phyloP scores from a whole-genome alignment of 2,113 vertebrate species.

The Phrynosoma blainvillii region DNA sequence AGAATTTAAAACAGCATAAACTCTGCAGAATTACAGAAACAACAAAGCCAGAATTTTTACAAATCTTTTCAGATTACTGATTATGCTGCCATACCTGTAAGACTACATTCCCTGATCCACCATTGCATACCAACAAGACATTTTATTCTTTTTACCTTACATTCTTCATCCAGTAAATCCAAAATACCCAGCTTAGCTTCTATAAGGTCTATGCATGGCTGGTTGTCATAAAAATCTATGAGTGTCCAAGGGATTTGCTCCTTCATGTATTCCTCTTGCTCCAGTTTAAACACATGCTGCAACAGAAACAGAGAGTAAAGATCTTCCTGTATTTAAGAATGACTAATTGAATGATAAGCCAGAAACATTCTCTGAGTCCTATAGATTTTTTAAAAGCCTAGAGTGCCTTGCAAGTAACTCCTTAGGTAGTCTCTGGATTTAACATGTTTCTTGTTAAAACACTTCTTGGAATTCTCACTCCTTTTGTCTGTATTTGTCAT shows the following conservation, averaged over 20 bases:
- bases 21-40: neutral
- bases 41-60: neutral
- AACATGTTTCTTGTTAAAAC: neutral
- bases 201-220: slow-evolving; percentile 95
- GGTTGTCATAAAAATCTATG: slow-evolving; percentile 95
- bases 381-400: neutral
- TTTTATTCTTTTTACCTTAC: slow-evolving; percentile 80
- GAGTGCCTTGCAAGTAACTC: neutral
- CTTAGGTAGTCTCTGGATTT: neutral
- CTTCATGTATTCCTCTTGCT: slow-evolving; percentile 97
- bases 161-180: slow-evolving; percentile 96
- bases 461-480: neutral
- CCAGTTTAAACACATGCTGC: slow-evolving; percentile 96
- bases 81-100: neutral
- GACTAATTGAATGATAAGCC: neutral
- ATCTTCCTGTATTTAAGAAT: neutral
- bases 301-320: slow-evolving; percentile 11
- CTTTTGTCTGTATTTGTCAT: neutral
- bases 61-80: neutral
- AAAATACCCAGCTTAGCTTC: slow-evolving; percentile 93
- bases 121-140: too few species aligned
- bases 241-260: slow-evolving; percentile 95
- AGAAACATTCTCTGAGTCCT: neutral
- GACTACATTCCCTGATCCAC: too few species aligned
- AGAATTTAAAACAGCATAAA: neutral